Conservation (phyloP, 2,113 vertebrate genomes). For the mouse (Mus musculus) region GRCm39 chr8:83063501-83064000, state of each 20-base stretch:
- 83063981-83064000: slow-evolving; percentile 25
- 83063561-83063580: not conserved
- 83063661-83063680: not conserved
- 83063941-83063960: slow-evolving; percentile 34
- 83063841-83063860: not conserved
- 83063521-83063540: not conserved
- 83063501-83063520: not conserved
- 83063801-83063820: slow-evolving; percentile 14
- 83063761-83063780: not conserved
- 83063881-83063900: slow-evolving; percentile 34
- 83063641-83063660: not conserved
- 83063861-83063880: slow-evolving; percentile 6
- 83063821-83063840: not conserved
- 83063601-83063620: not conserved
- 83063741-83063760: not conserved
- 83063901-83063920: not conserved
- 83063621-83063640: not conserved
- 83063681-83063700: slow-evolving; percentile 31
- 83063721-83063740: not conserved
- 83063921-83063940: not conserved
- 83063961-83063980: not conserved
- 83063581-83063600: not conserved
- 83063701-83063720: slow-evolving; percentile 13
- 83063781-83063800: not conserved
- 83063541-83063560: not conserved